Evolutionary conservation across 2,888 invertebrate species (phyloP), one percentile per base, ranked within the genome.

Genomic region (Phania funesta): DNA sequence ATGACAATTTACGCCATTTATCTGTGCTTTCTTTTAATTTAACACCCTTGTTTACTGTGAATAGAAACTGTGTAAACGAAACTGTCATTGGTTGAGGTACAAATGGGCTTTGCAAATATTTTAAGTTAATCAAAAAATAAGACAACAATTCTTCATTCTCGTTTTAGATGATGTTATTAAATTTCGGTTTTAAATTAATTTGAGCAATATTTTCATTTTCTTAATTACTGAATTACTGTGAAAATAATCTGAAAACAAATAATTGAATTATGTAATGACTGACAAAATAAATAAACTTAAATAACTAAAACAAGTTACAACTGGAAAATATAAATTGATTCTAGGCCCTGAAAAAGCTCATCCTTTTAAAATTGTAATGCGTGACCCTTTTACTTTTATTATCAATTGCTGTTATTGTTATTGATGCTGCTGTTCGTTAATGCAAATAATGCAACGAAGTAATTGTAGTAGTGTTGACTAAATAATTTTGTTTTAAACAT

Each of bases 301-400:
- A 46, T 56, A 50, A 41, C 48, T 18, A 26, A 75, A 18, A 50
- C 0, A 58, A 18, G 6, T 56, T 50, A 7, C 24, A 13, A 6
- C 22, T 24, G 7, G 32, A 46, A 64, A 65, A 18, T 26, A 18
- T 56, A 13, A 16, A 20, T 54, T 46, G 11, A 16, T 29, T 18
- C 11, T 29, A 22, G n/a, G 29, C 18, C 26, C 52, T 26, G 18
- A 11, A 20, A 24, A 35, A 13, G 11, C 52, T 8, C 26, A 13
- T 65, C 11, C 1, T 35, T 38, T 32, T 32, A 44, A 64, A 70
- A 77, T 41, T n/a, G 64, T 75, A 82, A 82, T 82, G 82, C 82
- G 82, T 82, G 82, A 82, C 82, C 82, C 70, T 78, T 74, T 52
- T 41, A 7, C 52, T 26, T 11, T 35, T 54, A 32, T 44, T 35